phyloP scores from a whole-genome alignment of 2,888 invertebrate genomes.

The Invenusta paracnida region DNA sequence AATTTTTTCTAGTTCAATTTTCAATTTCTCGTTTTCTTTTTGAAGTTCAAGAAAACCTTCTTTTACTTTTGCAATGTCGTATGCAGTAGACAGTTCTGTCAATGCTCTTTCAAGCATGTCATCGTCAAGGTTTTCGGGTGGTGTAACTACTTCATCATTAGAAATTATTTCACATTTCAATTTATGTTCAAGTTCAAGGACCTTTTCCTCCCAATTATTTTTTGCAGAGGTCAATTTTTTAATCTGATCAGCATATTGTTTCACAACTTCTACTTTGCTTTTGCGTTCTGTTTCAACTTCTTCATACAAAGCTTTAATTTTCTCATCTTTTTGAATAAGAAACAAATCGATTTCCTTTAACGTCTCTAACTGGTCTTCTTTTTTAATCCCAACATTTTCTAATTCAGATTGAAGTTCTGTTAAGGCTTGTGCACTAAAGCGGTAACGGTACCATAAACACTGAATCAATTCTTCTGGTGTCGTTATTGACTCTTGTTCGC shows the following conservation, averaged over 20 bases:
- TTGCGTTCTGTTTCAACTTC: neutral
- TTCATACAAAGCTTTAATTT: neutral
- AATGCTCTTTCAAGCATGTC: neutral
- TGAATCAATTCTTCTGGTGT: neutral
- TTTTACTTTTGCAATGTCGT: neutral
- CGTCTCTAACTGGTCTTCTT: neutral
- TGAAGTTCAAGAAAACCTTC: neutral
- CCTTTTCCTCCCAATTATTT: neutral
- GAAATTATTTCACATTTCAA: neutral
- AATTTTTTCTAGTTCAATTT: neutral
- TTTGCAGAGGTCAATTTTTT: neutral
- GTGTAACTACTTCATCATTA: neutral
- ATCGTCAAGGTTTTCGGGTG: neutral
- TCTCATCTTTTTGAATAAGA: neutral
- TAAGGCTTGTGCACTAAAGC: neutral
- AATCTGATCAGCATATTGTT: neutral
- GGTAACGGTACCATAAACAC: neutral
- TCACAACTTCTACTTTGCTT: neutral
- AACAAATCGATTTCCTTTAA: neutral
- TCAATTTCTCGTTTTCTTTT: neutral
- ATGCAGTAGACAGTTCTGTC: neutral
- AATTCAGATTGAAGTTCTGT: neutral
- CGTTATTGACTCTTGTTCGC: neutral
- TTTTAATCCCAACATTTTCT: neutral
- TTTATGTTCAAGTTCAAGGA: neutral